These are phyloP conservation scores for Gulo gulo DNA, from an alignment of 2,113 vertebrate species.

Conservation along the genomic window DNA sequence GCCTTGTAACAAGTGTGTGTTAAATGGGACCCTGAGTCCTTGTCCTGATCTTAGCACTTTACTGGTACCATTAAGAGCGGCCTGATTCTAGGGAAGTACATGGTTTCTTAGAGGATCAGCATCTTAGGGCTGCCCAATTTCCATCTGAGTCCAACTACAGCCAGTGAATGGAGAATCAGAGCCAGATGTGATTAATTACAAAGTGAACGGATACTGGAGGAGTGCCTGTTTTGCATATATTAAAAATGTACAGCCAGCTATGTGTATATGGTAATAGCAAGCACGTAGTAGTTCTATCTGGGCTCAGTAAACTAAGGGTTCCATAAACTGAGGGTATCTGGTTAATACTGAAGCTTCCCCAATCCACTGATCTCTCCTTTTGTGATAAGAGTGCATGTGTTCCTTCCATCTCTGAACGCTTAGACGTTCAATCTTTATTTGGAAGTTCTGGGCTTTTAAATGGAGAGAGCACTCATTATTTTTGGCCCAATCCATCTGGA, in stretches of 20 bases:
- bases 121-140: background rate
- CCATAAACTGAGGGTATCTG: background rate
- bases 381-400: accelerated
- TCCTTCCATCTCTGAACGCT: background rate
- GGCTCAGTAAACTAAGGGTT: background rate
- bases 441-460: background rate
- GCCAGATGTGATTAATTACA: background rate
- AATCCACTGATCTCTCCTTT: background rate
- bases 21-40: background rate
- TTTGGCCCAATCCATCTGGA: no score
- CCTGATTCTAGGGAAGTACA: background rate
- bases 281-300: background rate
- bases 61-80: background rate
- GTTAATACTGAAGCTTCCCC: background rate
- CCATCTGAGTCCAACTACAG: background rate
- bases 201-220: background rate
- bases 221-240: background rate
- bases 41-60: background rate
- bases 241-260: background rate
- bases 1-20: background rate
- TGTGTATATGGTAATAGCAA: background rate
- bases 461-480: background rate
- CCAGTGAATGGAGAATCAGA: background rate
- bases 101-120: background rate
- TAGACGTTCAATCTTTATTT: background rate